phyloP scores from a whole-genome alignment of 2,113 vertebrate species.

The Tetraodon nigroviridis region DNA sequence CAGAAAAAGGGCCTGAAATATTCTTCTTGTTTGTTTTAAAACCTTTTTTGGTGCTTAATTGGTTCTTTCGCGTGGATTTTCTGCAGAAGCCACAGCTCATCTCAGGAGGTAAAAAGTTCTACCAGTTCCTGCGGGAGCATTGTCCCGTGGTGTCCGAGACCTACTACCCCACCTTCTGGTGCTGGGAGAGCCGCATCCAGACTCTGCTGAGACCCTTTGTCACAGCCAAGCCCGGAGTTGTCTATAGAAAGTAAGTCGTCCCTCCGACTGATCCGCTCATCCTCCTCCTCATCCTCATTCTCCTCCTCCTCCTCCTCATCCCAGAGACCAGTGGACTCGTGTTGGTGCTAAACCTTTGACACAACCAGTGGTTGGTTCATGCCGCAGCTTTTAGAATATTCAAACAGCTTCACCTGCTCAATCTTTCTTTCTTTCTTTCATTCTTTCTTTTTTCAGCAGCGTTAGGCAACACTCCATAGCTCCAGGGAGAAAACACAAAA shows the following conservation, averaged over 20 bases:
- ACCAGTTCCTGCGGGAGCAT: conserved; percentile 86
- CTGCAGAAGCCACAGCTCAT: conserved; percentile 92
- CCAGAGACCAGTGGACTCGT: neutral
- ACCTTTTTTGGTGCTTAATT: neutral
- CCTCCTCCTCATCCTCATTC: too few relatives aligned
- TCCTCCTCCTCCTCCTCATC: too few relatives aligned
- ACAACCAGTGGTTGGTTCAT: neutral
- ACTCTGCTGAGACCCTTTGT: conserved; percentile 94
- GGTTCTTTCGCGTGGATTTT: neutral
- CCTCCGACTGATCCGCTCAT: neutral
- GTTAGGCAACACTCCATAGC: conserved; percentile 34
- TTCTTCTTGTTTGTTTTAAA: neutral
- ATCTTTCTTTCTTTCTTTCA: conserved; percentile 11
- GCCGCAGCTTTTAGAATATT: neutral
- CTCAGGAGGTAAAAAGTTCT: conserved; percentile 85
- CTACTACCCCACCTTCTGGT: conserved; percentile 97
- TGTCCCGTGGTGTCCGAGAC: conserved; percentile 95
- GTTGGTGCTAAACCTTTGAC: neutral
- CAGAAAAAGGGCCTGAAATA: neutral
- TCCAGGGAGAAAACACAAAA: conserved; percentile 39
- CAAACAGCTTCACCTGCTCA: neutral
- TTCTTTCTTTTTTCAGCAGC: conserved; percentile 28
- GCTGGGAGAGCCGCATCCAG: conserved; percentile 95
- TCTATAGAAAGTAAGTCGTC: conserved; percentile 89
- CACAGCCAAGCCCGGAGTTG: conserved; percentile 86